Conservation (phyloP, 2,888 invertebrate species). For the Ectropis crepuscularia region DNA sequence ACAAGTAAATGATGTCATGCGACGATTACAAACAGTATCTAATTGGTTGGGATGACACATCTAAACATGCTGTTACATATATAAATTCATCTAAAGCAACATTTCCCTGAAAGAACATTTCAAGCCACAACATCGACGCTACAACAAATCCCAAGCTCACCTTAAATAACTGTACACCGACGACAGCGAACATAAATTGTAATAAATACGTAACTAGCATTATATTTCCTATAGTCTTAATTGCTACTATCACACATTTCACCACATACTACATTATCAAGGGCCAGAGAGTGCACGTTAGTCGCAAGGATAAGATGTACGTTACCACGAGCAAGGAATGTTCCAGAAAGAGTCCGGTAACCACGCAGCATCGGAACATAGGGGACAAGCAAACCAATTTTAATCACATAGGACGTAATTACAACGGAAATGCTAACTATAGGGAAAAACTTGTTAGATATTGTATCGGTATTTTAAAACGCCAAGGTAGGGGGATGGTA, state of each 20-base stretch:
- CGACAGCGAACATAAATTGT: constrained; percentile 99
- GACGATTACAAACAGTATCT: constrained; percentile 6
- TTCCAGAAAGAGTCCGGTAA: constrained; percentile 60
- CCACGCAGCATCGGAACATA: constrained; percentile 77
- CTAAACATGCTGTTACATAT: constrained; percentile 36
- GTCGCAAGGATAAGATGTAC: constrained; percentile 66
- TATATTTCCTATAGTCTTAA: constrained; percentile 99
- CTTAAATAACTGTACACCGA: constrained; percentile 99
- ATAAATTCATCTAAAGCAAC: constrained; percentile 11
- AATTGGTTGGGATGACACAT: constrained; percentile 3
- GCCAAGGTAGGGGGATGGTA: constrained; percentile 81
- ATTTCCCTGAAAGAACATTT: constrained; percentile 2
- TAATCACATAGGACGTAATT: constrained; percentile 63
- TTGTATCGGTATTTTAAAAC: constrained; percentile 56
- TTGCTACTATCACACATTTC: constrained; percentile 99
- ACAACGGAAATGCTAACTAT: constrained; percentile 44
- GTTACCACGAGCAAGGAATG: constrained; percentile 67
- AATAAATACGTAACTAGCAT: constrained; percentile 99
- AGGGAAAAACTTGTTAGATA: constrained; percentile 55
- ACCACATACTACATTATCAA: constrained; percentile 94
- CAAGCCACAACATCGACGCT: constrained; percentile 27
- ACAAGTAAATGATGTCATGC: constrained; percentile 13
- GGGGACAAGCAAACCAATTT: constrained; percentile 79
- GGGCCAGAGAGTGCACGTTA: constrained; percentile 64
- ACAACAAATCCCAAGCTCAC: constrained; percentile 82